Evolutionary conservation across 2,113 vertebrate genomes (phyloP), one percentile per base, ranked within the genome.

Genomic region (Ploceus nigricollis): DNA sequence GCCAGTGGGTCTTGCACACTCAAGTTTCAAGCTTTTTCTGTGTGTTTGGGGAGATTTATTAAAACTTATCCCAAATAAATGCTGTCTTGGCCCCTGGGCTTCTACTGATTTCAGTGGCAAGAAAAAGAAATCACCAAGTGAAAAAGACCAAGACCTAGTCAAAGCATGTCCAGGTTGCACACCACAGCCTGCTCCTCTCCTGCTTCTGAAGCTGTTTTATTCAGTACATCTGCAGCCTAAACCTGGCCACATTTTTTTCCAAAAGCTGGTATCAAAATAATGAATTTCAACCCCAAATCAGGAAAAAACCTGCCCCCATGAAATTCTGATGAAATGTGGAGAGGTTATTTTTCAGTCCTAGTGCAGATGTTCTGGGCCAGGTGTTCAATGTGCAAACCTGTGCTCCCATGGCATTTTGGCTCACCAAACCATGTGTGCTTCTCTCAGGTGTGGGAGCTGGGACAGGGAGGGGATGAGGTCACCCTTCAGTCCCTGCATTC

Each of bases 351-450:
- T 91, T 60, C 69, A 47, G 53, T 23, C 13, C 58, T 48, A 6
- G 10, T 15, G 24, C 65, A 82, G 63, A 37, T 70, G n/a, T 57
- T 44, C 33, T 20, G 37, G 60, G 33, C 53, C 44, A 51, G 27
- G 19, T 37, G 37, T 22, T 48, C 68, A 11, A 2, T 44, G 53
- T 23, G 27, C 24, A 33, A 53, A 39, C 17, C 51, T 27, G 20
- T 16, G 18, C 33, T 71, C 35, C 35, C 19, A 17, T 0, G 1
- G 51, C 0, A 0, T 65, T 82, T 64, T 60, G 54, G 24, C 23
- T 6, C 3, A 37, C 51, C 1, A 4, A 57, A 37, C 7, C 2
- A 0, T 0, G 3, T 27, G 20, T 35, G 39, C 27, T 87, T 57
- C 51, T 54, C 7, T 2, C 22, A 1, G 3, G 33, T 44, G 42